phyloP scores from a whole-genome alignment of 1,140 invertebrate species.

The Cotesia glomerata region DNA sequence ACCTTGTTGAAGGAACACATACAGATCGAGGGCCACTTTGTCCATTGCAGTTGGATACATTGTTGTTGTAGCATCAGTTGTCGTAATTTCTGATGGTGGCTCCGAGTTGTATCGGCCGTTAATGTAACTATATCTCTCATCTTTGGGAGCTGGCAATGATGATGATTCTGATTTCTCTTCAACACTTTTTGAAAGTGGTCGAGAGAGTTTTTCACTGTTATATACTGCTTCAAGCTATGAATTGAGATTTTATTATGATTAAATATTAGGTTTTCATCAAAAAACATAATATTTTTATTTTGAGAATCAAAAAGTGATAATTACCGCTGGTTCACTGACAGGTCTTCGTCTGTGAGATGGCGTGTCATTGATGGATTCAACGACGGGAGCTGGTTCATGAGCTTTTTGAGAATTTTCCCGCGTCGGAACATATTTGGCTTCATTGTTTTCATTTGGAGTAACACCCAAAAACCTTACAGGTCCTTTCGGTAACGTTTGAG shows the following conservation, averaged over 20 bases:
- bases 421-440: constrained; percentile 47
- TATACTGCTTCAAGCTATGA: constrained; percentile 43
- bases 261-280: neutral
- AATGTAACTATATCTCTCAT: constrained; percentile 13
- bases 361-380: constrained; percentile 45
- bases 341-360: constrained; percentile 45
- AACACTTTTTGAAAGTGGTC: constrained; percentile 34
- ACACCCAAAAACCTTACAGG: constrained; percentile 67
- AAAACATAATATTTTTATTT: constrained; percentile 10
- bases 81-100: constrained; percentile 43
- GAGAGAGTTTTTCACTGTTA: constrained; percentile 44
- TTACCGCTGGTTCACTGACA: constrained; percentile 40
- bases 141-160: constrained; percentile 15
- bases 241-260: constrained; percentile 1
- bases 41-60: constrained; percentile 70
- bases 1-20: constrained; percentile 75
- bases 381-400: constrained; percentile 46
- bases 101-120: constrained; percentile 39
- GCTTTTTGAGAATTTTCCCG: constrained; percentile 47
- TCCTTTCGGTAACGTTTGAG: constrained; percentile 63
- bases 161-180: constrained; percentile 33
- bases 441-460: constrained; percentile 65
- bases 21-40: constrained; percentile 80
- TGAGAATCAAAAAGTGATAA: constrained; percentile 19
- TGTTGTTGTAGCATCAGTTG: constrained; percentile 70